Conservation (phyloP, 2,888 invertebrate genomes). For the Hyalella azteca region DNA sequence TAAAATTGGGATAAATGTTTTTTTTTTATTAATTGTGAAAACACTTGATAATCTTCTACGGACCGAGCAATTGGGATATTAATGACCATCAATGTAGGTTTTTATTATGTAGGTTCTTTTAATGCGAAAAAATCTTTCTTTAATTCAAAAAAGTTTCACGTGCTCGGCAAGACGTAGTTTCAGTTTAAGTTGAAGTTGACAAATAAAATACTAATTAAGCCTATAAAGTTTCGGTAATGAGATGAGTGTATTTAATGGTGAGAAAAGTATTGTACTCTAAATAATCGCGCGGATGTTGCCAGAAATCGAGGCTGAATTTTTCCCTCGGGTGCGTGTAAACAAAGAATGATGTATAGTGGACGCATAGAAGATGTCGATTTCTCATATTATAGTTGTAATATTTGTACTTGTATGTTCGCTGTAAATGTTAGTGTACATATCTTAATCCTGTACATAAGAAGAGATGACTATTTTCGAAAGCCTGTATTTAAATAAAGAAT, state of each 20-base stretch:
- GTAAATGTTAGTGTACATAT: constrained; percentile 27
- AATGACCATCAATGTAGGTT: no score
- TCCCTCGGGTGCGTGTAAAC: background rate
- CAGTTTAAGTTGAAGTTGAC: background rate
- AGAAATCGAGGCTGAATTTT: background rate
- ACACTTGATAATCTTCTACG: no score
- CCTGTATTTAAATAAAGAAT: constrained; percentile 26
- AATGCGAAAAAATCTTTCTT: no score
- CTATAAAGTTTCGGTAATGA: background rate
- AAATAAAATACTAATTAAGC: background rate
- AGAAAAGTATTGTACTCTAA: background rate
- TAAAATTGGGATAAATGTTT: no score
- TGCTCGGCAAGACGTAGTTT: no score
- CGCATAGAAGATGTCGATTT: background rate
- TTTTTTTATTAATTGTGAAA: no score
- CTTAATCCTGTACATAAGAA: constrained; percentile 13
- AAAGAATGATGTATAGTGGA: background rate
- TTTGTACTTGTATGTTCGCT: constrained; percentile 34
- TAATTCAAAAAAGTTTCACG: no score
- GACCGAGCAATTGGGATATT: no score
- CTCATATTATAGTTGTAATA: constrained; percentile 7
- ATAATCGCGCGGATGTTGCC: background rate
- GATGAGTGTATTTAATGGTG: no score
- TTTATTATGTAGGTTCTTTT: no score
- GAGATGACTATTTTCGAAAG: constrained; percentile 26